Evolutionary conservation across 2,888 invertebrate species (phyloP), one percentile per base, ranked within the genome.

Genomic region (Doris montereyensis): DNA sequence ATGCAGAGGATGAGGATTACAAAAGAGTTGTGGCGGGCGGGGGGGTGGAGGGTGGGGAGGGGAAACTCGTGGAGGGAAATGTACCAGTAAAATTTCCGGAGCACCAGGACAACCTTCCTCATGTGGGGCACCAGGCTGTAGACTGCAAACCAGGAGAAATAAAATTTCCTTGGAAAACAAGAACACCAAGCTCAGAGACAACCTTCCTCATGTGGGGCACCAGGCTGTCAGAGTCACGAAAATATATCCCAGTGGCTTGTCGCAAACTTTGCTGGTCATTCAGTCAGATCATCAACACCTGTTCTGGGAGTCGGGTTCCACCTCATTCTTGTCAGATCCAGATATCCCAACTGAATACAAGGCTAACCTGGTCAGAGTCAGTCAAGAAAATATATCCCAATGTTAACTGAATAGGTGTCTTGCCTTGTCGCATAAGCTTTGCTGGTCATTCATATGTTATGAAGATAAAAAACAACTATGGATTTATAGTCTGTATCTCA

Each of bases 191-290:
- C 90, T 99, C 99, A 91, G 97, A 98, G 77, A 99, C 99, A 26
- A 99, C 99, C 93, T 98, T 97, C 84, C 99, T 94, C 97, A 99
- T 99, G 91, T 99, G 99, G 74, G 99, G 99, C 35, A 99, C 98
- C 77, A 99, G 93, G 34, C 98, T 98, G n/a, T n/a, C n/a, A n/a
- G n/a, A n/a, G n/a, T n/a, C n/a, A n/a, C n/a, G n/a, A n/a, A n/a
- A n/a, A 92, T 99, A 99, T 86, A 99, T 99, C 77, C 99, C 93
- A 81, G 99, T 93, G 1, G 99, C n/a, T n/a, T n/a, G 99, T 10
- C 99, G 94, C 84, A 99, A 95, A 92, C 99, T 99, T 77, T 99
- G 95, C n/a, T n/a, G n/a, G n/a, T n/a, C n/a, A n/a, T n/a, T n/a
- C n/a, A n/a, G n/a, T 84, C 99, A 93, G 83, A 99, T 97, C 97